These are phyloP conservation scores for Neodiprion fabricii DNA, from an alignment of 1,140 invertebrate species.

Conservation along the genomic window DNA sequence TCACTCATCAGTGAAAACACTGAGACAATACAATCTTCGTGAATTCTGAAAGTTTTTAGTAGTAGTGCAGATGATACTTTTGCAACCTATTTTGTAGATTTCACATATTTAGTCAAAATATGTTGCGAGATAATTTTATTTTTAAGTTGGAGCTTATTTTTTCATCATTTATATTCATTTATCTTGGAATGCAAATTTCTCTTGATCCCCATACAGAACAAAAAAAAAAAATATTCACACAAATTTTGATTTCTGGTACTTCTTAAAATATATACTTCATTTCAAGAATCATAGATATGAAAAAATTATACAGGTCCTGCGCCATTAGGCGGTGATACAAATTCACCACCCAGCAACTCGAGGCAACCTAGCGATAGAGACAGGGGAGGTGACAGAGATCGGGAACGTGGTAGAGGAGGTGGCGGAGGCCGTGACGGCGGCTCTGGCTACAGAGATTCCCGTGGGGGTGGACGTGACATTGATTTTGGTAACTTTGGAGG, in stretches of 20 bases:
- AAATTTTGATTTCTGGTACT: conserved; percentile 10
- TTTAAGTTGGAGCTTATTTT: too few species aligned
- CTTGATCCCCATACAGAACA: too few species aligned
- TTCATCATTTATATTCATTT: too few species aligned
- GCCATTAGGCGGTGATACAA: conserved; percentile 42
- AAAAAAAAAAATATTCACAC: not conserved
- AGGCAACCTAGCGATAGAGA: conserved; percentile 45
- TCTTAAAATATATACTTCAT: not conserved
- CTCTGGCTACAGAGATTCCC: conserved; percentile 58
- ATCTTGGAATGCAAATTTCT: too few species aligned
- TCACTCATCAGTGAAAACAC: too few species aligned
- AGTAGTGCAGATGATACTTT: too few species aligned
- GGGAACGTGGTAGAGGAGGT: conserved; percentile 58
- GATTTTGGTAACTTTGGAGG: conserved; percentile 58
- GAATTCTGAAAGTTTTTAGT: too few species aligned
- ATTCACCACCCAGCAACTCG: conserved; percentile 37
- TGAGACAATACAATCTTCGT: too few species aligned
- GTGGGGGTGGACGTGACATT: conserved; percentile 61
- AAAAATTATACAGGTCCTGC: conserved; percentile 37
- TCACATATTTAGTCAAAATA: too few species aligned
- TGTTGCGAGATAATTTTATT: too few species aligned
- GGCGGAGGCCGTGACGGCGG: conserved; percentile 63
- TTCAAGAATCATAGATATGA: not conserved
- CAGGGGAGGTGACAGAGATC: conserved; percentile 64
- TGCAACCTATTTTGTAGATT: too few species aligned